Conservation (phyloP, 2,888 invertebrate genomes). For the Philereme vetulata region DNA sequence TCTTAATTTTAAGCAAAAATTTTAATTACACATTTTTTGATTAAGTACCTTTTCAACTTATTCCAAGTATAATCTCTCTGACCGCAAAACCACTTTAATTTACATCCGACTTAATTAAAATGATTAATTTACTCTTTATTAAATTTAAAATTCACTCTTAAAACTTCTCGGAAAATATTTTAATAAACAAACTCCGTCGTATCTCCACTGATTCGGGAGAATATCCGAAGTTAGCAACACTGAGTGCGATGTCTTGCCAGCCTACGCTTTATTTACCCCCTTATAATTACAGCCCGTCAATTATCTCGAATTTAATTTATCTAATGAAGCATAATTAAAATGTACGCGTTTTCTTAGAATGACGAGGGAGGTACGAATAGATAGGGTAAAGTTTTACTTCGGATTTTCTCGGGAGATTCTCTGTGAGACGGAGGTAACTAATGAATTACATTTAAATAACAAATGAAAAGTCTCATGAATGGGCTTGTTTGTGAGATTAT, state of each 20-base stretch:
- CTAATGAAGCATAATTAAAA: conserved; percentile 83
- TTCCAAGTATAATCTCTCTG: conserved; percentile 15
- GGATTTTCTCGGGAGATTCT: conserved; percentile 31
- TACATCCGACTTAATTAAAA: conserved; percentile 48
- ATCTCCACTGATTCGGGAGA: conserved; percentile 41
- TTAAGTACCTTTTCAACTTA: conserved; percentile 7
- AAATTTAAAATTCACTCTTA: conserved; percentile 55
- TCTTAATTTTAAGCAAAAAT: neutral
- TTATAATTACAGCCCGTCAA: conserved; percentile 76
- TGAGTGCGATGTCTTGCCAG: conserved; percentile 58
- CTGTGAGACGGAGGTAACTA: conserved; percentile 24
- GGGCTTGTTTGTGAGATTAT: conserved; percentile 18
- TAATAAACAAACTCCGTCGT: conserved; percentile 54
- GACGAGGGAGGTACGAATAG: conserved; percentile 52
- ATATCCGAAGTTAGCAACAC: conserved; percentile 55
- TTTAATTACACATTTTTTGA: conserved; percentile 26
- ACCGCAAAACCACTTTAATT: conserved; percentile 44
- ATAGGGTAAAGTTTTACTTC: conserved; percentile 49
- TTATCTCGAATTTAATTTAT: conserved; percentile 81
- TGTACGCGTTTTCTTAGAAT: conserved; percentile 72
- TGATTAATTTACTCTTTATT: conserved; percentile 53
- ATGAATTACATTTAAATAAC: conserved; percentile 38
- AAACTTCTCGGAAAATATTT: conserved; percentile 53
- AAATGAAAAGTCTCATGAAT: conserved; percentile 25
- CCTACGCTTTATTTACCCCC: conserved; percentile 47